A percentile compares a stretch with the other conserved stretches of the same genome.
phyloP scores from a whole-genome alignment of 2,888 invertebrate genomes.

The Andrena bicolor region DNA sequence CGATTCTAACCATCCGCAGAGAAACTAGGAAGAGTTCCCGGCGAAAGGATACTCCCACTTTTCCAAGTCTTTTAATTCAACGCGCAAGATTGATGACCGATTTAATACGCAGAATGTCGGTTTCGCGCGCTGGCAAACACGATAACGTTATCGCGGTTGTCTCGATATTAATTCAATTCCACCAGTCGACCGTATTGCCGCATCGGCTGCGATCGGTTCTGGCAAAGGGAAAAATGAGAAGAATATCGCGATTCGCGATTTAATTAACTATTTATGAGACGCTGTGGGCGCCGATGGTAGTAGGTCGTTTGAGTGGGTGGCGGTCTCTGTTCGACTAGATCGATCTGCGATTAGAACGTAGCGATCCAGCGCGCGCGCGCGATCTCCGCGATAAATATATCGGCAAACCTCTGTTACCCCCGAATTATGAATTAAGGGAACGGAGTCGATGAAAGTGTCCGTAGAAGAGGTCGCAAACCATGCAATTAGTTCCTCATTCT shows the following conservation, averaged over 20 bases:
- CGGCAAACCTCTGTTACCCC: neutral
- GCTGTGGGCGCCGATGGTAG: conserved; percentile 71
- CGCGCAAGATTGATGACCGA: neutral
- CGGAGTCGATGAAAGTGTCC: neutral
- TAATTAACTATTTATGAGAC: conserved; percentile 77
- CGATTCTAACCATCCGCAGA: neutral
- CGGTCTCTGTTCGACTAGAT: conserved; percentile 64
- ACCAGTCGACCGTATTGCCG: conserved; percentile 17
- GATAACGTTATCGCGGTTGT: neutral
- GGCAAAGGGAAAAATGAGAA: conserved; percentile 49
- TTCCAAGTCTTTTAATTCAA: neutral
- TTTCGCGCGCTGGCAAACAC: neutral
- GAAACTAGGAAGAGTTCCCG: neutral
- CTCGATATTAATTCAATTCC: conserved; percentile 28
- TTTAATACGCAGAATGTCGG: neutral
- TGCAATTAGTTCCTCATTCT: neutral
- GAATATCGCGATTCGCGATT: conserved; percentile 68
- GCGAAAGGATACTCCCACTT: neutral
- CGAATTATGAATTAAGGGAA: neutral
- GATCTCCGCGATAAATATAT: conserved; percentile 6
- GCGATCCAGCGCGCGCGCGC: conserved; percentile 35
- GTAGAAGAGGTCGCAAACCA: neutral
- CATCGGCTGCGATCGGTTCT: neutral
- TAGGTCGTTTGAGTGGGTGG: conserved; percentile 71
- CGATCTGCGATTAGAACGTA: conserved; percentile 61